Conservation (phyloP, 2,113 vertebrate species). For the Plecotus auritus region DNA sequence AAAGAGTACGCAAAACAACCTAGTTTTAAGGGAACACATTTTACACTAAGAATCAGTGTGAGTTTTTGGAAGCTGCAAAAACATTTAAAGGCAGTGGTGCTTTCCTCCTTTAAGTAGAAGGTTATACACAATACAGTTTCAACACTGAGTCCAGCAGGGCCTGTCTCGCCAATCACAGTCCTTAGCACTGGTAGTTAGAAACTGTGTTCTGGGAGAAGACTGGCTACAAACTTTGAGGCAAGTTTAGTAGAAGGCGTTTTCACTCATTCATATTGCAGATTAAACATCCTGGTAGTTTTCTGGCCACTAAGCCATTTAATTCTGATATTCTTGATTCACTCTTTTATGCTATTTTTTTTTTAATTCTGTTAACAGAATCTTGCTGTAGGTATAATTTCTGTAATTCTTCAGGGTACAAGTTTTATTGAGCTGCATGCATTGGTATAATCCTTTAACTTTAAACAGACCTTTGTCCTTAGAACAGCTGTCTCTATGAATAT, state of each 20-base stretch:
- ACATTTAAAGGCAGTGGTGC: not conserved
- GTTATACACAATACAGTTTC: not conserved
- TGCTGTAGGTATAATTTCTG: not conserved
- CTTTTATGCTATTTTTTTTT: not conserved
- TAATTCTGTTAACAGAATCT: not conserved
- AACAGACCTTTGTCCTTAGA: conserved; percentile 52
- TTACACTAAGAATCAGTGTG: not conserved
- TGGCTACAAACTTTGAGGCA: not conserved
- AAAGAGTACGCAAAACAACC: not conserved
- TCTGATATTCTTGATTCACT: not conserved
- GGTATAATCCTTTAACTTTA: conserved; percentile 20
- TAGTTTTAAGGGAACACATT: not conserved
- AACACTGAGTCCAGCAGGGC: not conserved
- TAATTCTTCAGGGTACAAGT: conserved; percentile 21
- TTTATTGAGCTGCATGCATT: not conserved
- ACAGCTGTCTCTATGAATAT: conserved; percentile 68
- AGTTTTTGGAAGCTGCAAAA: not conserved
- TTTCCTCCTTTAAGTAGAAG: not conserved
- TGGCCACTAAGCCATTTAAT: not conserved
- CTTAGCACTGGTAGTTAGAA: not conserved
- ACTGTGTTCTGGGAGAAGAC: not conserved
- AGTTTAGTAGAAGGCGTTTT: not conserved
- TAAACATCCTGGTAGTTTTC: not conserved
- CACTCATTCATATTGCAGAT: not conserved
- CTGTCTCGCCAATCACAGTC: not conserved